Evolutionary conservation across 1,140 invertebrate species (phyloP).

Genomic region (Chironomus striatipennis): DNA sequence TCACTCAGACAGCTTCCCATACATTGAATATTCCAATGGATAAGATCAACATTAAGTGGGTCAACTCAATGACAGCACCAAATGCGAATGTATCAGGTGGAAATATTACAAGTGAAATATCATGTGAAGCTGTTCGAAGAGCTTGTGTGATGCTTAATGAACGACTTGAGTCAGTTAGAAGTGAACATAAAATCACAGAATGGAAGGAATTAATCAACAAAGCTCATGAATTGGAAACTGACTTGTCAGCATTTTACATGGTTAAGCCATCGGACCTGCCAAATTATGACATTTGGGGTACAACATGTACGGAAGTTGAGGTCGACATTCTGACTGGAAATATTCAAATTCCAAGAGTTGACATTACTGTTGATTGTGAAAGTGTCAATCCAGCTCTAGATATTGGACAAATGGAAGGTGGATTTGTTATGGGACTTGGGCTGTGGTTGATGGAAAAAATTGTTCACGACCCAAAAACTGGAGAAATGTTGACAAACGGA

Average conservation of each 20-base stretch:
- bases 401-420: slow-evolving; percentile 71
- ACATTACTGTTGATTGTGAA: slow-evolving; percentile 66
- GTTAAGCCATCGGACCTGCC: slow-evolving; percentile 40
- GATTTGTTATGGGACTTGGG: slow-evolving; percentile 77
- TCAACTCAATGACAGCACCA: slow-evolving; percentile 53
- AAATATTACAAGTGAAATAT: slow-evolving; percentile 60
- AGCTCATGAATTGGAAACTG: slow-evolving; percentile 49
- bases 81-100: slow-evolving; percentile 61
- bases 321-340: slow-evolving; percentile 65
- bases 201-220: slow-evolving; percentile 58
- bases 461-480: slow-evolving; percentile 54
- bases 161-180: slow-evolving; percentile 53
- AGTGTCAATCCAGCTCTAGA: slow-evolving; percentile 69
- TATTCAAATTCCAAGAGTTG: slow-evolving; percentile 50
- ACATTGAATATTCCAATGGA: slow-evolving; percentile 61
- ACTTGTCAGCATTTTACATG: slow-evolving; percentile 53
- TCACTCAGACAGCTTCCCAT: slow-evolving; percentile 69
- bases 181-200: slow-evolving; percentile 47
- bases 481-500: slow-evolving; percentile 57
- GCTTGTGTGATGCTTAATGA: slow-evolving; percentile 56
- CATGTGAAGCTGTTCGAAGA: slow-evolving; percentile 47
- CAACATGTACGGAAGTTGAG: slow-evolving; percentile 56
- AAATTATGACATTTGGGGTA: slow-evolving; percentile 49
- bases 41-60: slow-evolving; percentile 58
- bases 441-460: slow-evolving; percentile 67